These are phyloP conservation scores for Ips typographus DNA, from an alignment of 1,140 invertebrate genomes.

Conservation along the genomic window DNA sequence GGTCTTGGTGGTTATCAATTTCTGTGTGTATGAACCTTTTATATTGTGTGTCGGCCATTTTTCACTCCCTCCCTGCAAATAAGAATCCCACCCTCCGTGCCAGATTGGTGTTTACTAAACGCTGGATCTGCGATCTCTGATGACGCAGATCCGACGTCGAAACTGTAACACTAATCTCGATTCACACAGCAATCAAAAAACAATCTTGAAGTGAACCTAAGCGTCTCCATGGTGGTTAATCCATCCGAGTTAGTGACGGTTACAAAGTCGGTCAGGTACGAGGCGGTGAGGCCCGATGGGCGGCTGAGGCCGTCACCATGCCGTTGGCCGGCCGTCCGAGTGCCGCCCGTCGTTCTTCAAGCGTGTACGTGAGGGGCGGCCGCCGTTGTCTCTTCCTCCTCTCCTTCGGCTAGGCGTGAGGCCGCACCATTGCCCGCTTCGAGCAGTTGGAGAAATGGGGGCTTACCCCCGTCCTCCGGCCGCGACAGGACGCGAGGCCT, in stretches of 20 bases:
- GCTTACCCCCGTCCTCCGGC: constrained; percentile 91
- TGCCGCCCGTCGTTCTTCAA: constrained; percentile 23
- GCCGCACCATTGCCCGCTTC: constrained; percentile 89
- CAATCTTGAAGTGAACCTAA: too few species aligned
- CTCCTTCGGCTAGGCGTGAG: constrained; percentile 46
- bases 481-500: constrained; percentile 87
- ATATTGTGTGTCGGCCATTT: too few species aligned
- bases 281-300: not conserved
- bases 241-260: too few species aligned
- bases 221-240: too few species aligned
- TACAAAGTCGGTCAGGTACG: too few species aligned
- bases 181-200: too few species aligned
- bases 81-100: too few species aligned
- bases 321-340: not conserved
- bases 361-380: constrained; percentile 49
- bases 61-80: too few species aligned
- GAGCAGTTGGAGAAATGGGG: constrained; percentile 94
- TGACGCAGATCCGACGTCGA: too few species aligned
- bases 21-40: not conserved
- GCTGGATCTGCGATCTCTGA: too few species aligned
- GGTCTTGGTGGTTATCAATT: constrained; percentile 12
- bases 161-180: too few species aligned
- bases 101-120: too few species aligned
- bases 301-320: constrained; percentile 14
- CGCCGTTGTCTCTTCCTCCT: constrained; percentile 52